phyloP scores from a whole-genome alignment of 1,140 invertebrate genomes.

The Lucilia sericata region DNA sequence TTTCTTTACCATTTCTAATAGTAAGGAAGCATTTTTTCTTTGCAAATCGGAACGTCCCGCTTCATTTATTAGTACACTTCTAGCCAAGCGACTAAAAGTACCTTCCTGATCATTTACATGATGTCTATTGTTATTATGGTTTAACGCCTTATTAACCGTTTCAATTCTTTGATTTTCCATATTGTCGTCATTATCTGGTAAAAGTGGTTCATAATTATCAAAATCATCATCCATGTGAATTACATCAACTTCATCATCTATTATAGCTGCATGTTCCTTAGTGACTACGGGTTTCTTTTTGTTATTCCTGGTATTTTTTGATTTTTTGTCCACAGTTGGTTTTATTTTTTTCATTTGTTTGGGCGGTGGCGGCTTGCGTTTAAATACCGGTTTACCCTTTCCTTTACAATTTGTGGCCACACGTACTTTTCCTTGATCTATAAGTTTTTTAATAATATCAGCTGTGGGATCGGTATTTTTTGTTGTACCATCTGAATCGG shows the following conservation, averaged over 20 bases:
- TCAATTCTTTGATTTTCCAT: background rate
- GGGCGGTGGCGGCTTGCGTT: background rate
- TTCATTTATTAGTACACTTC: conserved; percentile 56
- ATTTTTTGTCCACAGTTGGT: background rate
- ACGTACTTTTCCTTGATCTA: conserved; percentile 54
- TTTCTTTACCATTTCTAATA: conserved; percentile 55
- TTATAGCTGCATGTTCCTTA: background rate
- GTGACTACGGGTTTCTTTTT: background rate
- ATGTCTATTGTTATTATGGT: background rate
- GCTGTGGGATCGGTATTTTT: conserved; percentile 54
- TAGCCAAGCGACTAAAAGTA: conserved; percentile 57
- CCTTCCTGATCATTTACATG: conserved; percentile 45
- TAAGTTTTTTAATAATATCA: conserved; percentile 59
- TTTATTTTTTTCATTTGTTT: conserved; percentile 15
- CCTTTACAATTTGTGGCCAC: conserved; percentile 50
- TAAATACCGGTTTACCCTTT: conserved; percentile 50
- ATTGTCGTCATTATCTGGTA: background rate
- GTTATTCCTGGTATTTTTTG: background rate
- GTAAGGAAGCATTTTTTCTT: conserved; percentile 28
- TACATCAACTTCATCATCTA: background rate
- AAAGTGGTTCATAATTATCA: background rate
- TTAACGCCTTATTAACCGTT: background rate
- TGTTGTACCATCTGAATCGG: conserved; percentile 1
- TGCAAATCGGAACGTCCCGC: conserved; percentile 42
- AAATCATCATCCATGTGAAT: background rate